These are phyloP conservation scores for Philopotamus ludificatus DNA, from an alignment of 1,140 invertebrate species.

Conservation along the genomic window DNA sequence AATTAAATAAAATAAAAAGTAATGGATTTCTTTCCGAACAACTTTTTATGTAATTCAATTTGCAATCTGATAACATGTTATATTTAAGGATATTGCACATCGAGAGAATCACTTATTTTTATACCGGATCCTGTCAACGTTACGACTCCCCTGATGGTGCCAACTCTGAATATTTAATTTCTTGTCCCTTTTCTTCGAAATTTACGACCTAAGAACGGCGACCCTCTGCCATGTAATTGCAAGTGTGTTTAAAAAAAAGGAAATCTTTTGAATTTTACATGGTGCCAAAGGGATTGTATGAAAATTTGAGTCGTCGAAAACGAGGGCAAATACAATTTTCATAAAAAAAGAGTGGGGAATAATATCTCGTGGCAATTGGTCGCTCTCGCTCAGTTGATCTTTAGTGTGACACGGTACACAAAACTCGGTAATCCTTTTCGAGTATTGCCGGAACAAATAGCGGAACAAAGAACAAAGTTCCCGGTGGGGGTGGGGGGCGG, in stretches of 20 bases:
- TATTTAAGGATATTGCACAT: background rate
- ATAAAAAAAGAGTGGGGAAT: too few species aligned
- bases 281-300: too few species aligned
- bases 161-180: background rate
- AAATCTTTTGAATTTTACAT: too few species aligned
- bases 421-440: constrained; percentile 20
- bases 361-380: too few species aligned
- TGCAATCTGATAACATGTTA: too few species aligned
- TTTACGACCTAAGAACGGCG: background rate
- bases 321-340: too few species aligned
- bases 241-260: too few species aligned
- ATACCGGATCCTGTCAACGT: background rate
- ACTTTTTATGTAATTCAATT: too few species aligned
- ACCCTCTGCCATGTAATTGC: too few species aligned
- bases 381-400: constrained; percentile 16
- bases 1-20: too few species aligned
- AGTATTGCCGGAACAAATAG: constrained; percentile 21
- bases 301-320: too few species aligned
- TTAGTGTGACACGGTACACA: constrained; percentile 3
- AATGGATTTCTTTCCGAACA: too few species aligned
- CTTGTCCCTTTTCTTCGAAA: background rate
- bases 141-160: background rate
- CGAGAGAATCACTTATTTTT: background rate
- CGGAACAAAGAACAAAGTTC: constrained; percentile 19
- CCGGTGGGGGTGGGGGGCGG: constrained; percentile 4